Evolutionary conservation across 2,888 invertebrate genomes (phyloP), one percentile per base, ranked within the genome.

Genomic region (Acheta domesticus): DNA sequence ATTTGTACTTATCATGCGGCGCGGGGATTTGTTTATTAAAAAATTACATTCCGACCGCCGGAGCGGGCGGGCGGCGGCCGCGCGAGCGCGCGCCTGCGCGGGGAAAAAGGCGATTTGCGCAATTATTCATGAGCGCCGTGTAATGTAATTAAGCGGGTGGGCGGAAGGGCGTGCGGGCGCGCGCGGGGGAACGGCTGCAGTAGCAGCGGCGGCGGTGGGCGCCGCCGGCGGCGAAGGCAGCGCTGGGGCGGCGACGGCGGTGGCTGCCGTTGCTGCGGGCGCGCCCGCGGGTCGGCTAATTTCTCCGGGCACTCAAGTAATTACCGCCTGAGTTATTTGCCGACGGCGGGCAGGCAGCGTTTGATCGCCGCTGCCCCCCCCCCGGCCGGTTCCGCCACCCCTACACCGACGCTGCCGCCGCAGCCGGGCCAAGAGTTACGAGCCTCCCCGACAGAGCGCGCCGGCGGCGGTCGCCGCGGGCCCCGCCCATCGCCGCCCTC

Each of bases 1-100:
- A 62, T 62, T 62, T 16, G 62, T 62, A 62, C 16, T 62, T 62
- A 62, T 62, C 62, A 62, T 62, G 62, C 62, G 62, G 62, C n/a
- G 62, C 62, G n/a, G 62, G 62, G 62, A 62, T 62, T 62, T 62
- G 62, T 62, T 62, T 62, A 62, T 62, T 62, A 62, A 62, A 62
- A 62, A 62, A 62, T 62, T 62, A 62, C 62, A 62, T 62, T 62
- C 62, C 62, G 62, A 62, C 16, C 36, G 36, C 36, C 36, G 36
- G 36, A 4, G 36, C 36, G 36, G 36, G 62, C 62, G 62, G 62
- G 16, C 62, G 62, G 62, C 14, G 62, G 62, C 62, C 16, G 62
- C 14, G 62, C 62, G 16, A n/a, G 62, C 14, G n/a, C n/a, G 14
- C 62, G 62, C 62, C 62, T 36, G 62, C 14, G 62, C 14, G 62